Evolutionary conservation across 2,113 vertebrate species (phyloP), one percentile per base, ranked within the genome.

Genomic region (Aphyosemion australe): DNA sequence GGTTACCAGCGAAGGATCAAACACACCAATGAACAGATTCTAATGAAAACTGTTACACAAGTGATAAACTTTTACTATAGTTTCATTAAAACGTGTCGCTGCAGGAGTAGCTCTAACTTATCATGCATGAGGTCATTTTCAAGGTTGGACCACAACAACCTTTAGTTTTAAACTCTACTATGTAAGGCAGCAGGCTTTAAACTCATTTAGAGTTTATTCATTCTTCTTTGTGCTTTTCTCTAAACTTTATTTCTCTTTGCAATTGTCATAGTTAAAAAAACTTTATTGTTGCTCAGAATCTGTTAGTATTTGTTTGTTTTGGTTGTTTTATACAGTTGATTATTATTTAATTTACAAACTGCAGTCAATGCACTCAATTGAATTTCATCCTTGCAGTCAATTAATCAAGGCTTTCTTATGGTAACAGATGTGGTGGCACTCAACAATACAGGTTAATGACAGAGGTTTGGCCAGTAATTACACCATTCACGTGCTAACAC

Each of bases 401-500:
- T 96, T 96, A 96, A 96, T 95, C 91, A 90, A 89, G 86, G 89
- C 93, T 95, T 98, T 98, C 93, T 96, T 91, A 95, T 97, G 95
- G 92, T 96, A 97, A 98, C 94, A 90, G 94, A 88, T 94, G 93
- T 91, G 94, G 93, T 93, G 94, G 92, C 90, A 89, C 93, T 90
- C 85, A 70, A 94, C 92, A 94, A 93, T 94, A 91, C 92, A 93
- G 93, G 95, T 94, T 95, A 95, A 94, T 95, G 93, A 93, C 90
- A 88, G 85, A 91, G 88, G 93, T 90, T 92, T 91, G 93, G 89
- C 87, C 81, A 69, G 93, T 94, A 93, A 94, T 95, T 94, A 95
- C 93, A 90, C 92, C 93, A 95, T 96, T 98, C 94, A 96, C 91
- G 94, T 96, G 94, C 94, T 95, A 97, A 98, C 94, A 92, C 94